Conservation (phyloP, 2,797 vertebrate genomes). For the Gorsachius magnificus region DNA sequence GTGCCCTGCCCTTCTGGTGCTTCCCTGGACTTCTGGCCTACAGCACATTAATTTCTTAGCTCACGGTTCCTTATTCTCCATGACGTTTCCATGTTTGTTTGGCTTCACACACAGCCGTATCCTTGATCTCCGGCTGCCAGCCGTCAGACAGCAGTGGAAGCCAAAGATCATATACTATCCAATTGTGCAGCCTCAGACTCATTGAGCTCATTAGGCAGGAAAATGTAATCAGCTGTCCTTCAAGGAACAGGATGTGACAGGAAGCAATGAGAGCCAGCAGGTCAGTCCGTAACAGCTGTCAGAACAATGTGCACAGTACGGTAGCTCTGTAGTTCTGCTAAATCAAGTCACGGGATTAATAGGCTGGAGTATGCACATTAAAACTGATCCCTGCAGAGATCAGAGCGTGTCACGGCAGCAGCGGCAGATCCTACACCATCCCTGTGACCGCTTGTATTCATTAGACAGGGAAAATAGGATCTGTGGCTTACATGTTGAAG, state of each 20-base stretch:
- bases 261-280: background rate
- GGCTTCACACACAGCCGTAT: background rate
- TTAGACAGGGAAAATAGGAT: background rate
- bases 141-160: background rate
- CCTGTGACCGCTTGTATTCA: accelerated
- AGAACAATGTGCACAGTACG: background rate
- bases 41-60: background rate
- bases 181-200: background rate
- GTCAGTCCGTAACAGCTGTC: background rate
- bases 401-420: accelerated
- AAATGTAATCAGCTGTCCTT: background rate
- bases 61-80: background rate
- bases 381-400: background rate
- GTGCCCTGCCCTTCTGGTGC: background rate
- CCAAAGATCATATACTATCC: background rate
- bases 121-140: background rate
- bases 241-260: background rate
- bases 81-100: accelerated
- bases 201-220: background rate
- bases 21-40: background rate
- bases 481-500: background rate
- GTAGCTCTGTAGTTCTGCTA: background rate
- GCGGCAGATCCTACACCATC: background rate
- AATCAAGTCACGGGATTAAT: background rate
- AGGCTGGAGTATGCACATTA: background rate